These are phyloP conservation scores for Ceratosolen fusciceps DNA, from an alignment of 1,140 invertebrate genomes.

Conservation along the genomic window DNA sequence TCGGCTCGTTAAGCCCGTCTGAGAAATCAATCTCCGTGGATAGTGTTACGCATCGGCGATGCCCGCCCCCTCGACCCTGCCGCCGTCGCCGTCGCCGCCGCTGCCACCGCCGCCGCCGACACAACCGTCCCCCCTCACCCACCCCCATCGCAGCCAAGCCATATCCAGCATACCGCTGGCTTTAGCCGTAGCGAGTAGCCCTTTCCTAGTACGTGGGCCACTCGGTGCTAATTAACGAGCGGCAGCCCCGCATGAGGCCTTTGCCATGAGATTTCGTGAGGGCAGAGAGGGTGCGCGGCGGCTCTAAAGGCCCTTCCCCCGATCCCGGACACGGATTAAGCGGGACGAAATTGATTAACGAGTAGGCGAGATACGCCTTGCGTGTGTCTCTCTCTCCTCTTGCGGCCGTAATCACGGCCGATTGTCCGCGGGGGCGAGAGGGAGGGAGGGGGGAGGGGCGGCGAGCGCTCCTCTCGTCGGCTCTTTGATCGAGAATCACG, in stretches of 20 bases:
- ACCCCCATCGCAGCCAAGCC: neutral
- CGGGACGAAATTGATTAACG: slow-evolving; percentile 28
- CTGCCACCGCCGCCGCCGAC: neutral
- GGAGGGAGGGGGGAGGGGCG: neutral
- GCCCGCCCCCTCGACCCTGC: neutral
- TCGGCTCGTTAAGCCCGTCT: slow-evolving; percentile 60
- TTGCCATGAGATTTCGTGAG: slow-evolving; percentile 28
- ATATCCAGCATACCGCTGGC: slow-evolving; percentile 41
- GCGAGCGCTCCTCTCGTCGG: neutral
- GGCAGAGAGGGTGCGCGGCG: neutral
- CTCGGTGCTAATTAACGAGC: slow-evolving; percentile 20
- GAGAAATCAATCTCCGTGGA: slow-evolving; percentile 67
- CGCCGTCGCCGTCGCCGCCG: neutral
- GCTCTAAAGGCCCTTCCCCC: slow-evolving; percentile 4
- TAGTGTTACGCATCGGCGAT: slow-evolving; percentile 61
- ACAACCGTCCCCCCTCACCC: neutral
- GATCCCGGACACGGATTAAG: neutral
- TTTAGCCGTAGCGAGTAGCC: too few relatives aligned
- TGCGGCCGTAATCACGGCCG: slow-evolving; percentile 26
- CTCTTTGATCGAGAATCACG: slow-evolving; percentile 52
- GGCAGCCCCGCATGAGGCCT: neutral
- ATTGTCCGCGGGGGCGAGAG: slow-evolving; percentile 12
- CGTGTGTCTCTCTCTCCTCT: neutral
- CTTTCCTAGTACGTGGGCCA: slow-evolving; percentile 16
- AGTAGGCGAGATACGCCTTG: neutral